A percentile compares a stretch with the other conserved stretches of the same genome.
Evolutionary conservation across 2,113 vertebrate genomes (phyloP).

Genomic region (Campylomormyrus tamandua): DNA sequence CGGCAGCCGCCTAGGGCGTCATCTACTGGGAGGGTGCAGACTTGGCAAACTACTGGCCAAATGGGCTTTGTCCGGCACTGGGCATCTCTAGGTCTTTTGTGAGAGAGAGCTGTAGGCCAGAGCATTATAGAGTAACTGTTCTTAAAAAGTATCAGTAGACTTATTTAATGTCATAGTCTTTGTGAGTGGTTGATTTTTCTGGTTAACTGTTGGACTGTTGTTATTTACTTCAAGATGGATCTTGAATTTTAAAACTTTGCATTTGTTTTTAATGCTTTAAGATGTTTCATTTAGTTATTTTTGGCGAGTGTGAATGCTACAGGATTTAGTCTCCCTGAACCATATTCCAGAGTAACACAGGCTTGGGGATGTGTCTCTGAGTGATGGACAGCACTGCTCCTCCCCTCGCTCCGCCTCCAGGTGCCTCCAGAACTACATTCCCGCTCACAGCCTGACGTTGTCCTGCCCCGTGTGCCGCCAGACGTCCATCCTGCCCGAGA

Average conservation of each 20-base stretch:
- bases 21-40: neutral
- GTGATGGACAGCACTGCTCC: neutral
- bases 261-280: neutral
- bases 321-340: neutral
- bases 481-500: slow-evolving; percentile 96
- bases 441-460: slow-evolving; percentile 85
- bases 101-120: neutral
- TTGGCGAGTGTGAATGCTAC: neutral
- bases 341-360: neutral
- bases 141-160: neutral
- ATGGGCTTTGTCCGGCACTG: neutral
- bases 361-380: neutral
- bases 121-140: neutral
- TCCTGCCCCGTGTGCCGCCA: slow-evolving; percentile 94
- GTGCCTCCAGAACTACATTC: slow-evolving; percentile 97
- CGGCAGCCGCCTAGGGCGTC: neutral
- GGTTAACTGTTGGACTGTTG: neutral
- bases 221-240: neutral
- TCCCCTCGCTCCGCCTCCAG: slow-evolving; percentile 47
- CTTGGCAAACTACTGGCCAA: neutral
- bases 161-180: neutral
- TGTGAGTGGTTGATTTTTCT: neutral
- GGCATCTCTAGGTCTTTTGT: neutral
- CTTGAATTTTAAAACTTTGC: neutral
- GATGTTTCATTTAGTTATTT: neutral